Evolutionary conservation across 2,113 vertebrate genomes (phyloP).

Genomic region (Sapajus apella): DNA sequence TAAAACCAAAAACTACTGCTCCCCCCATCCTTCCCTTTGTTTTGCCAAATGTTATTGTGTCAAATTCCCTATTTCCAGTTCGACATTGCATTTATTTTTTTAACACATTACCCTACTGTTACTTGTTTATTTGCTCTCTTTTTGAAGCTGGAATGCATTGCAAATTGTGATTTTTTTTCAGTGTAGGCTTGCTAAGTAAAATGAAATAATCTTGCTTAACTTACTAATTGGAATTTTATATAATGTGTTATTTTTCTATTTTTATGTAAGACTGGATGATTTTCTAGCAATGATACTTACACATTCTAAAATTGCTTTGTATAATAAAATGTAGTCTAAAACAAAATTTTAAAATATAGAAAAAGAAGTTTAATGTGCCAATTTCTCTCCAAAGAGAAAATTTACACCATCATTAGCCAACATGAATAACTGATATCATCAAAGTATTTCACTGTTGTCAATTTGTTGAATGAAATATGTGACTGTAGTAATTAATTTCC

Average conservation of each 20-base stretch:
- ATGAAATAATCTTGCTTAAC: neutral
- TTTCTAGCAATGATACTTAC: neutral
- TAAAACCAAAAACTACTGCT: neutral
- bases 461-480: neutral
- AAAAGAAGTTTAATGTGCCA: neutral
- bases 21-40: neutral
- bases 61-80: neutral
- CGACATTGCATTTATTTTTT: neutral
- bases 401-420: neutral
- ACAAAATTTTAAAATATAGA: neutral
- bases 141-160: neutral
- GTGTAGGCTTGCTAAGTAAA: neutral
- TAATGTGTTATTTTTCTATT: neutral
- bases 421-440: neutral
- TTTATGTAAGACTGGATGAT: neutral
- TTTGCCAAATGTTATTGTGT: neutral
- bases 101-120: neutral
- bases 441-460: neutral
- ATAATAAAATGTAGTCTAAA: neutral
- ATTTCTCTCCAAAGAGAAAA: neutral
- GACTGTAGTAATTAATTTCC: neutral
- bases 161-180: neutral
- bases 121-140: neutral
- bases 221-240: neutral
- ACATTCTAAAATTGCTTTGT: neutral